A percentile compares a stretch with the other conserved stretches of the same genome.
These are phyloP conservation scores for Nesometra sesokonis DNA, from an alignment of 35 echinoderm and acorn worm genomes.

Conservation along the genomic window DNA sequence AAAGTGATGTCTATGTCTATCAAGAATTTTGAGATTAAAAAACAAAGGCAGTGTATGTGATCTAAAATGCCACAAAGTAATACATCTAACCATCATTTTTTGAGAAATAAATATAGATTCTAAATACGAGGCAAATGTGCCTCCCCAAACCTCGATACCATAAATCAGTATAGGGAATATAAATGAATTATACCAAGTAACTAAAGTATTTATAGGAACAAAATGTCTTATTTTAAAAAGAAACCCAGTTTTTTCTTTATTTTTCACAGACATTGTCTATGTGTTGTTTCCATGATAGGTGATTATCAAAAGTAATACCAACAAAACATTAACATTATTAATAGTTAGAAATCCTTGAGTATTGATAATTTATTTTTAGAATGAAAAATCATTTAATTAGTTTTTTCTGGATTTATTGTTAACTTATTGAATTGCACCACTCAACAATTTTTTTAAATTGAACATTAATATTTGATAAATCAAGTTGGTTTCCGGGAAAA, in stretches of 20 bases:
- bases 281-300: not conserved
- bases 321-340: not conserved
- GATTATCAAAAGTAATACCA: not conserved
- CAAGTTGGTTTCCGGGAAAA: not conserved
- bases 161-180: too few relatives aligned
- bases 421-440: not conserved
- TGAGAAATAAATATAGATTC: not conserved
- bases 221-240: too few relatives aligned
- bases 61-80: not conserved
- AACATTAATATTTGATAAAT: not conserved
- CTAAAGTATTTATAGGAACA: too few relatives aligned
- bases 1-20: too few relatives aligned
- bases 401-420: not conserved
- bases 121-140: too few relatives aligned
- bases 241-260: not conserved
- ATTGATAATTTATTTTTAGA: not conserved
- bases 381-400: conserved; percentile 5
- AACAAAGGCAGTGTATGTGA: not conserved
- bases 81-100: not conserved
- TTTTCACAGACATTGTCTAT: not conserved
- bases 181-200: too few relatives aligned
- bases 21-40: too few relatives aligned
- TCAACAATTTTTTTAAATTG: not conserved
- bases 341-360: not conserved
- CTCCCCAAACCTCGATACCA: too few relatives aligned